These are phyloP conservation scores for Oconnorella tubifera DNA, from an alignment of 2,888 invertebrate genomes.

Conservation along the genomic window DNA sequence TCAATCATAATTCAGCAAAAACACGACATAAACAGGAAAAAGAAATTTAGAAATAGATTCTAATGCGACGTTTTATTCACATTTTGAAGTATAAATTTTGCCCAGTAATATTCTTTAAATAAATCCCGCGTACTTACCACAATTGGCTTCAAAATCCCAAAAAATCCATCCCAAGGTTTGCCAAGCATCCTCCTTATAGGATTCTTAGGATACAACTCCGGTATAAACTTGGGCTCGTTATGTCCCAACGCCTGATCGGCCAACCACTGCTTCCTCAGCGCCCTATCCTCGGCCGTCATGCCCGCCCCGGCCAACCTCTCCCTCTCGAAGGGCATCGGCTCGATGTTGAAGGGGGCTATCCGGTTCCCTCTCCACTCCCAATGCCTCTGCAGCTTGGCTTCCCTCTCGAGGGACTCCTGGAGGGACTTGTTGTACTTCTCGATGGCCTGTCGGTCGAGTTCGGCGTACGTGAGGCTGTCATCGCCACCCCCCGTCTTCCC, in stretches of 20 bases:
- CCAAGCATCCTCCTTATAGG: constrained; percentile 41
- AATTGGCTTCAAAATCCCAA: constrained; percentile 28
- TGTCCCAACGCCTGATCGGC: constrained; percentile 47
- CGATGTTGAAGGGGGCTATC: constrained; percentile 48
- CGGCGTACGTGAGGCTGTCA: constrained; percentile 24
- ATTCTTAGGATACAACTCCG: constrained; percentile 43
- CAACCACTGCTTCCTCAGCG: constrained; percentile 49
- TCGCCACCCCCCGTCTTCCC: too few relatives aligned
- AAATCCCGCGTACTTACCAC: constrained; percentile 29
- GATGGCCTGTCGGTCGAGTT: constrained; percentile 32
- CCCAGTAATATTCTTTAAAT: too few relatives aligned
- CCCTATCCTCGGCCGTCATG: constrained; percentile 50
- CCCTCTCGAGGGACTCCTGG: constrained; percentile 26
- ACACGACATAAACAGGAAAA: too few relatives aligned
- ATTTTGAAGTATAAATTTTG: too few relatives aligned
- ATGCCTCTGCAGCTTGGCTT: constrained; percentile 28
- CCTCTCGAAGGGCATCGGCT: constrained; percentile 46
- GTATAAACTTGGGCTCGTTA: constrained; percentile 44
- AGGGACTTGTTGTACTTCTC: constrained; percentile 30
- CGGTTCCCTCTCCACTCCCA: constrained; percentile 42
- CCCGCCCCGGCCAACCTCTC: constrained; percentile 40
- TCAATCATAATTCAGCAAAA: too few relatives aligned
- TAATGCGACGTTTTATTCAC: too few relatives aligned
- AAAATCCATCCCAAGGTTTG: constrained; percentile 40
- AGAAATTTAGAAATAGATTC: too few relatives aligned